Base-by-base conservation (phyloP, 2,113 vertebrate genomes). In the Tachysurus fulvidraco region DNA sequence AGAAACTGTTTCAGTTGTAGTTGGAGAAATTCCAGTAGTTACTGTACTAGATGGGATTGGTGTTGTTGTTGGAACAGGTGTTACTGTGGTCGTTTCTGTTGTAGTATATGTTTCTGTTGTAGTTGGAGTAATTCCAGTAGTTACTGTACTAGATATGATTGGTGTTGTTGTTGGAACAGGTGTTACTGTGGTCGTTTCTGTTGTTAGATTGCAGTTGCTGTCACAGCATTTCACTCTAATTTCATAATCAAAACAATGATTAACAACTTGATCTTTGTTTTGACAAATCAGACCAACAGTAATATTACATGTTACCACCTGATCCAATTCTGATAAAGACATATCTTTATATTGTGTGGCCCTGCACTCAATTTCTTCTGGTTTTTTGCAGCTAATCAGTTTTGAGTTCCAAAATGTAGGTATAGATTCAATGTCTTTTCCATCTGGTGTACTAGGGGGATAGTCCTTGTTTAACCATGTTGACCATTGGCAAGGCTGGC, bases 231-330 rank as follows among this genome's bases (percentile, higher is more conserved):
- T 23, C 25, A 85, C 84, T 16, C 69, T 19, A 1, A 85, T 85
- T 64, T 85, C 84, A 78, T 77, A 85, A 77, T 85, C 28, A 4
- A 60, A 78, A 78, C 84, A 85, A n/a, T n/a, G n/a, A n/a, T n/a
- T n/a, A n/a, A n/a, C n/a, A n/a, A n/a, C n/a, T n/a, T n/a, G n/a
- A n/a, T 84, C 30, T 17, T 0, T 12, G 50, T 84, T 59, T 3
- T 74, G 10, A 84, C 83, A 84, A 84, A 84, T 41, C 25, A 84
- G 65, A 36, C 83, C 83, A 73, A 73, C 50, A 23, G 7, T 23
- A 57, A 14, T 6, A 28, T 85, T 6, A 76, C 83, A 85, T 85
- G 23, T 77, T 21, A 85, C 83, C 3, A 13, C 30, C 60, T 85
- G 83, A 62, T 25, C 41, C 25, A 85, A 62, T 0, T 21, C 25